Evolutionary conservation across 2,888 invertebrate genomes (phyloP), one percentile per base, ranked within the genome.

Genomic region (Autographa gamma): DNA sequence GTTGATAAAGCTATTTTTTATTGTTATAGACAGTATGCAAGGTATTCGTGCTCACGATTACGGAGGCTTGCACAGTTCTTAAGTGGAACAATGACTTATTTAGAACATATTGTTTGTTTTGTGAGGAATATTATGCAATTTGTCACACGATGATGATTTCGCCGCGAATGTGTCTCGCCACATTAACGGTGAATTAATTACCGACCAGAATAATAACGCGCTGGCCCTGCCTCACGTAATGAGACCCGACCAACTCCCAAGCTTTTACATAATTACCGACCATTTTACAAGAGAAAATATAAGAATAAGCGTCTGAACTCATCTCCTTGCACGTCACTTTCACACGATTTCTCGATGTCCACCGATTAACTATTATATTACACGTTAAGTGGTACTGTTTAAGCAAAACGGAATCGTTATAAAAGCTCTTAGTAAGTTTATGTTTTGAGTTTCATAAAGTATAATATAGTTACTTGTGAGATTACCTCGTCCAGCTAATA

Each of bases 111-210:
- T 89, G 79, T 56, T 54, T 19, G 54, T 56, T 0, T 89, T 90
- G 79, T 82, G 81, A 78, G 77, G 74, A 71, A 71, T 80, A 83
- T 93, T 92, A 87, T 85, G 87, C 85, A 91, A 91, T 86, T 85
- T 87, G 87, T 91, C 92, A 89, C 91, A 91, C 90, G 88, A 87
- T 85, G 77, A 83, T 86, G 85, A 84, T 85, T 86, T 84, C 83
- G 77, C 84, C 86, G 92, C 86, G 94, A 95, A 94, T 93, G 92
- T 87, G 85, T 85, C 85, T 81, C 79, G 76, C 78, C 80, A 69
- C 76, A 69, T 83, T 80, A 84, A 86, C 72, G 80, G 81, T 83
- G 82, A 83, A 81, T 88, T 87, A 87, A 91, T 89, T 89, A 84
- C 82, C 76, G 69, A 76, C 72, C 78, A 84, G 74, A 86, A 86